Conservation (phyloP, 2,113 vertebrate species). For the Anarhynchus alexandrinus region DNA sequence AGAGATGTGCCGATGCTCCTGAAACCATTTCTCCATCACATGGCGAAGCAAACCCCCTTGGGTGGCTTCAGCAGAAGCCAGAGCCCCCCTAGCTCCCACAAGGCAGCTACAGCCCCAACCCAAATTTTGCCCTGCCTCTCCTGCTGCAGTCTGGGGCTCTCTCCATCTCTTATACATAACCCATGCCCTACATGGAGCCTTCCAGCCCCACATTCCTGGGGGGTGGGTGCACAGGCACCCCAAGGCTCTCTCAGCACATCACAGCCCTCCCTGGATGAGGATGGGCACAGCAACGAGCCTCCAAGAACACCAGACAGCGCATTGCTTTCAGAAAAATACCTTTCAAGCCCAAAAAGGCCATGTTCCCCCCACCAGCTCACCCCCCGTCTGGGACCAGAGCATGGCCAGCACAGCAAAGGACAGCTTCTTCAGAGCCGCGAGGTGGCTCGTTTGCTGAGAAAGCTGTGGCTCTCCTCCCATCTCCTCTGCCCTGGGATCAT, state of each 20-base stretch:
- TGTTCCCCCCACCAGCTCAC: neutral
- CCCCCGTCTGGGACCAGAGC: neutral
- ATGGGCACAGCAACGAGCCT: neutral
- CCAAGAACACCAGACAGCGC: no score
- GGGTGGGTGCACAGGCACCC: neutral
- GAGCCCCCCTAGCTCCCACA: neutral
- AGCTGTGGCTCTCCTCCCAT: neutral
- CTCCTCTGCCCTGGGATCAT: neutral
- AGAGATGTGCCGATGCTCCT: neutral
- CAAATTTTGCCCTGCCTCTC: neutral
- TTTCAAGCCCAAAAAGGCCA: neutral
- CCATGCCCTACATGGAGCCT: neutral
- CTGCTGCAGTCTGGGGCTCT: neutral
- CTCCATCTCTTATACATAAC: no score
- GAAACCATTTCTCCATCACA: neutral
- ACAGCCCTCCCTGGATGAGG: neutral
- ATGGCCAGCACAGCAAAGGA: neutral
- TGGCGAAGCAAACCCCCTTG: neutral
- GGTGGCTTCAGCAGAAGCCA: neutral
- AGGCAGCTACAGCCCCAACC: neutral
- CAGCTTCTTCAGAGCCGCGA: neutral
- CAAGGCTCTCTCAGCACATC: neutral
- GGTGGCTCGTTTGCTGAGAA: neutral
- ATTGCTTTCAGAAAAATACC: neutral
- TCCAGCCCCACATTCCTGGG: rapidly evolving